These are phyloP conservation scores for Empis livida DNA, from an alignment of 2,888 invertebrate genomes.

Conservation along the genomic window DNA sequence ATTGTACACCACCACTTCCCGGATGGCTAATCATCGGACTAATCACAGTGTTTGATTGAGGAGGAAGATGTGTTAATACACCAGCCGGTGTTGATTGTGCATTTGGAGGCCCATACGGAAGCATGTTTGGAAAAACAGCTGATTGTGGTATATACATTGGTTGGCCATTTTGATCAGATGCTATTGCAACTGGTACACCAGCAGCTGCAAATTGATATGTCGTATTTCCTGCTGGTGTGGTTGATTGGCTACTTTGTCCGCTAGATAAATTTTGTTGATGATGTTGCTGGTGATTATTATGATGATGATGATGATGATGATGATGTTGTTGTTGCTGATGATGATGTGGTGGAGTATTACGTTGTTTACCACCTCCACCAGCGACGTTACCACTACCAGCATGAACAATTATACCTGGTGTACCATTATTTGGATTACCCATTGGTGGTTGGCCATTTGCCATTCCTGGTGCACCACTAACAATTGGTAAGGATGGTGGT, in stretches of 20 bases:
- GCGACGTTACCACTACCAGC: constrained; percentile 19
- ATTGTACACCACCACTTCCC: constrained; percentile 16
- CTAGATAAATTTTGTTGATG: constrained; percentile 9
- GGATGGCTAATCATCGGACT: constrained; percentile 19
- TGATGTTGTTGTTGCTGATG: constrained; percentile 7
- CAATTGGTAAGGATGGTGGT: constrained; percentile 18
- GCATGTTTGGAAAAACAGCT: constrained; percentile 32
- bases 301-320: constrained; percentile 14
- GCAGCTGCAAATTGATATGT: constrained; percentile 16
- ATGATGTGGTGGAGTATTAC: constrained; percentile 20
- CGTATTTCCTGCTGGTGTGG: constrained; percentile 19
- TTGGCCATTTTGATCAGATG: constrained; percentile 19
- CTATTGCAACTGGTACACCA: constrained; percentile 17
- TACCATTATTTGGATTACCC: neutral
- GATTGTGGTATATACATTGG: constrained; percentile 34
- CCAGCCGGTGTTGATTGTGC: constrained; percentile 18
- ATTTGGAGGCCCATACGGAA: constrained; percentile 24
- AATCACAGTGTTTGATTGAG: constrained; percentile 31
- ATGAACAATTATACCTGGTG: constrained; percentile 8
- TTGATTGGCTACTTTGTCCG: constrained; percentile 11
- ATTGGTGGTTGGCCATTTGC: neutral
- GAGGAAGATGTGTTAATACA: constrained; percentile 22
- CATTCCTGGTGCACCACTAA: constrained; percentile 2
- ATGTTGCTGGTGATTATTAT: constrained; percentile 23
- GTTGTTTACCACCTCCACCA: constrained; percentile 24